A percentile compares a stretch with the other conserved stretches of the same genome.
Evolutionary conservation across 2,888 invertebrate genomes (phyloP).

Genomic region (Polyploca ridens): DNA sequence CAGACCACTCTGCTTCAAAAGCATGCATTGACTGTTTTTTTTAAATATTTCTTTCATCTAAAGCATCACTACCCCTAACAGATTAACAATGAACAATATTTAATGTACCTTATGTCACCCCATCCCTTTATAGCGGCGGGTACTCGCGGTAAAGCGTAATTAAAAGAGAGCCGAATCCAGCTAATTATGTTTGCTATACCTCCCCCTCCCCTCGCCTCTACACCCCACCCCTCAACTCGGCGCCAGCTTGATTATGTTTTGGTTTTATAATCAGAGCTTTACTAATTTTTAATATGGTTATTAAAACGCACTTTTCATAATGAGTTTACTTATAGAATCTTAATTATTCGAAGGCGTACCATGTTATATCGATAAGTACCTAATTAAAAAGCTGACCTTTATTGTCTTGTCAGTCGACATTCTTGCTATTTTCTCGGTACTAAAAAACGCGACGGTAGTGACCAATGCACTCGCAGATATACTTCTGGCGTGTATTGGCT

Average conservation of each 20-base stretch:
- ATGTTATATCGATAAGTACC: no score
- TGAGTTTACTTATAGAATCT: background rate
- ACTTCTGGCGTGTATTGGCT: no score
- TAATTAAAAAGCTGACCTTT: no score
- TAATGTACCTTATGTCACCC: background rate
- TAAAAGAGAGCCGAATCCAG: conserved; percentile 57
- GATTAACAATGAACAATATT: background rate
- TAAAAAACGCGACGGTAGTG: no score
- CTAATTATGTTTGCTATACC: conserved; percentile 59
- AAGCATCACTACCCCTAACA: background rate
- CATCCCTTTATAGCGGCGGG: conserved; percentile 14
- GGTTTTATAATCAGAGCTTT: conserved; percentile 20
- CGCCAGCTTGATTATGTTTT: conserved; percentile 39
- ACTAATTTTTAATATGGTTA: conserved; percentile 10
- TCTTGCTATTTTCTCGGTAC: no score
- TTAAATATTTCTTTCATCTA: background rate
- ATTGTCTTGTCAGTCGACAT: no score
- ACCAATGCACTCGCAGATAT: no score
- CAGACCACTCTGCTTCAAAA: no score
- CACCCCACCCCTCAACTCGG: conserved; percentile 32
- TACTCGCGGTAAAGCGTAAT: conserved; percentile 39
- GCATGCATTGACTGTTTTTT: background rate
- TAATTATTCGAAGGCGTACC: background rate
- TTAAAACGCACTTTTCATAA: background rate
- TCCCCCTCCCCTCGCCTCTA: conserved; percentile 29